These are phyloP conservation scores for Gila orcuttii DNA, from an alignment of 2,113 vertebrate genomes.

Conservation along the genomic window DNA sequence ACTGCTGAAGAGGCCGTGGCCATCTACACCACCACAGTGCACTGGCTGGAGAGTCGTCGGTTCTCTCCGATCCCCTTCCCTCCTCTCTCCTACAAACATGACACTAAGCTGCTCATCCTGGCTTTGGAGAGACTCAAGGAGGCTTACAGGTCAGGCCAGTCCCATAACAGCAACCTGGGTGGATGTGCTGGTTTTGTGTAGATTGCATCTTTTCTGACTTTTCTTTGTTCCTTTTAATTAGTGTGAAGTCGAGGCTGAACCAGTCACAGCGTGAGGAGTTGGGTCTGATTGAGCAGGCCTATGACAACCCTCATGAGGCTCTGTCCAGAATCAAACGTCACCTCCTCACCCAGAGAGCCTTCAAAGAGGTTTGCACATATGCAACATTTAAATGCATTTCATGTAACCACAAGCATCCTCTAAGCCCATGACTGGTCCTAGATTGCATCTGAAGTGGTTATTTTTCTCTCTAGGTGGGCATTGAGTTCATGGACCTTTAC, in stretches of 20 bases:
- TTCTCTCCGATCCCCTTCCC: conserved; percentile 99
- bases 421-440: neutral
- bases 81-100: conserved; percentile 95
- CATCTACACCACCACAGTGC: conserved; percentile 99
- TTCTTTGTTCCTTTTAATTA: conserved; percentile 60
- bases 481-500: conserved; percentile 99
- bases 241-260: conserved; percentile 97
- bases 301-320: conserved; percentile 98
- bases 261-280: conserved; percentile 97
- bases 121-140: conserved; percentile 97
- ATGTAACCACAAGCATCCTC: neutral
- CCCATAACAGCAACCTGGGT: neutral
- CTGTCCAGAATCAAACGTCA: conserved; percentile 99
- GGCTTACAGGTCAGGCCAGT: conserved; percentile 88
- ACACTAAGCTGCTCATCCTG: conserved; percentile 96
- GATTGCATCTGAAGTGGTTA: neutral
- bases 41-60: conserved; percentile 97
- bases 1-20: conserved; percentile 98
- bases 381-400: neutral
- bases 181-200: neutral
- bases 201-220: neutral
- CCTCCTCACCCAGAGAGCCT: conserved; percentile 97
- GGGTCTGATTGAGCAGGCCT: conserved; percentile 96
- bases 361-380: conserved; percentile 88
- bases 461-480: conserved; percentile 84